Evolutionary conservation across 2,113 vertebrate genomes (phyloP), one percentile per base, ranked within the genome.

Genomic region (Brachirus orientalis): DNA sequence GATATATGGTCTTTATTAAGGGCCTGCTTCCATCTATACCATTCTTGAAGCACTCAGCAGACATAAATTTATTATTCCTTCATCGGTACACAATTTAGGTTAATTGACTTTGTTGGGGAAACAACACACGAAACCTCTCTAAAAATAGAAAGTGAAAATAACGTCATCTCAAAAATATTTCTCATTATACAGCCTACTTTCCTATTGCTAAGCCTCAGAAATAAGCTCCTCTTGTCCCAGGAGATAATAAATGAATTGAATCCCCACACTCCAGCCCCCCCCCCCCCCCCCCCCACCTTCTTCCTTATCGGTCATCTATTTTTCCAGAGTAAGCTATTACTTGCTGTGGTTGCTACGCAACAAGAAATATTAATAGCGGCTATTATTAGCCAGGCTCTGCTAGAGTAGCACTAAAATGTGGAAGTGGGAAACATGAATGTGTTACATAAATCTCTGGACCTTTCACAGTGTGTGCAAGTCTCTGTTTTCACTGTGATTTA

Each of bases 211-310:
- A 94, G 96, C 94, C 92, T 93, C 93, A 95, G 96, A 96, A 98
- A 93, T 97, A 97, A 97, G 95, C 95, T 95, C 87, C 82, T 91
- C 90, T 97, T 97, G 95, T 98, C 97, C 96, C 95, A 89, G 94
- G 96, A 98, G 97, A 98, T 98, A 97, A 99, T 98, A 98, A 98
- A 99, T 97, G 96, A 98, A 98, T 98, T 97, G 95, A 98, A 97
- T 94, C 96, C 73, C 75, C 81, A 71, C 61, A 28, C 59, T n/a
- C 62, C 63, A 65, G 20, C 46, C 77, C 36, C 46, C 8, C 43
- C 56, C 20, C 45, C 53, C 66, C 28, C 61, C 22, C 38, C 68
- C 17, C 70, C 75, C 35, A 68, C 93, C 91, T 77, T 72, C 96
- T 98, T 98, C 94, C 97, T 99, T 99, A 99, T 99, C 97, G 96